Conservation (phyloP, 2,113 vertebrate species). For the Saimiri boliviensis region DNA sequence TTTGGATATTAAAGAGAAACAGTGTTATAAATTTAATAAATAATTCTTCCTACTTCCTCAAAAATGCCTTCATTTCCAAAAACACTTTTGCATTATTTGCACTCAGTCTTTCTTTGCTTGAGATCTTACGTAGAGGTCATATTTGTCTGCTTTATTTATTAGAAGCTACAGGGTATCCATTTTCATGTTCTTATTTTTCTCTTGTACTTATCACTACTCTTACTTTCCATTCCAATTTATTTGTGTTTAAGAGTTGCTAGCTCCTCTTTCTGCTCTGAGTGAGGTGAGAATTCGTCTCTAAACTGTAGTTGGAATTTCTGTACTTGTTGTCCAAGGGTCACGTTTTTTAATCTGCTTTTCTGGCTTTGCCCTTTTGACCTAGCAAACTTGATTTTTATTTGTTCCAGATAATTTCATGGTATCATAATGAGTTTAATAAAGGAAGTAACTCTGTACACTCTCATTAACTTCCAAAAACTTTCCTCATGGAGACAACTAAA, state of each 20-base stretch:
- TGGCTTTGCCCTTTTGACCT: not conserved
- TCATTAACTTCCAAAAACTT: not conserved
- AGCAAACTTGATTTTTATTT: not conserved
- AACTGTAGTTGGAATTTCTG: not conserved
- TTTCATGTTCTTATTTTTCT: not conserved
- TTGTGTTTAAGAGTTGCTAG: not conserved
- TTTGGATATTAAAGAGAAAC: not conserved
- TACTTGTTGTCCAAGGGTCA: too few relatives aligned
- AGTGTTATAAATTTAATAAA: not conserved
- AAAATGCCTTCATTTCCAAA: not conserved
- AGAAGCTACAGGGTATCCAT: not conserved
- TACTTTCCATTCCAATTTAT: not conserved
- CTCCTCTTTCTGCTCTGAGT: not conserved
- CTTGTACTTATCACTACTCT: not conserved
- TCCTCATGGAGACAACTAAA: not conserved
- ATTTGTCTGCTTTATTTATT: not conserved
- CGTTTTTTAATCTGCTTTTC: too few relatives aligned
- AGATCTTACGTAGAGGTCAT: not conserved
- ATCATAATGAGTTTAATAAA: not conserved
- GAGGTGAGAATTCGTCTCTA: not conserved
- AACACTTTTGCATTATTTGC: not conserved
- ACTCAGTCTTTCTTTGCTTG: not conserved
- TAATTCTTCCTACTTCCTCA: not conserved
- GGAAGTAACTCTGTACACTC: not conserved
- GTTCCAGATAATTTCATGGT: not conserved